phyloP scores from a whole-genome alignment of 2,888 invertebrate genomes.

The Agrypnus murinus region DNA sequence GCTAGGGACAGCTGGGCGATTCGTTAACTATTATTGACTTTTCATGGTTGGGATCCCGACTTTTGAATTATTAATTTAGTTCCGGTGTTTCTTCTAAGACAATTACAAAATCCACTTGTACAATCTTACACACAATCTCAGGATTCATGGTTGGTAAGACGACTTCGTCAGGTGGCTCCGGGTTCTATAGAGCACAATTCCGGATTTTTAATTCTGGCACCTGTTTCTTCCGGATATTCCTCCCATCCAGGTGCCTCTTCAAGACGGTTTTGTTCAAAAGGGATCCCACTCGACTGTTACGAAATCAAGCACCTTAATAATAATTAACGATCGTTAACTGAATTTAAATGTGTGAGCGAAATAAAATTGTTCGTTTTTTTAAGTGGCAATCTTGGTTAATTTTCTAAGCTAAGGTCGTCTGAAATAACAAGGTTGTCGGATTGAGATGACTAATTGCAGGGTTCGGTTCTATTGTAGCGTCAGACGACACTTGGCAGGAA shows the following conservation, averaged over 20 bases:
- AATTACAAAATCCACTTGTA: constrained; percentile 57
- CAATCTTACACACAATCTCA: constrained; percentile 67
- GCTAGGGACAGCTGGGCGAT: constrained; percentile 52
- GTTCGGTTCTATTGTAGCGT: constrained; percentile 57
- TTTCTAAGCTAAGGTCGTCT: constrained; percentile 8
- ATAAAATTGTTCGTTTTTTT: background rate
- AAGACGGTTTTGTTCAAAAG: constrained; percentile 34
- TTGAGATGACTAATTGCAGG: constrained; percentile 58
- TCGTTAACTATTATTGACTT: constrained; percentile 51
- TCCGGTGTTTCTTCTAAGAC: constrained; percentile 48
- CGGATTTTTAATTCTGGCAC: constrained; percentile 64
- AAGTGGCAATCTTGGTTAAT: constrained; percentile 5
- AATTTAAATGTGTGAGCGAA: background rate
- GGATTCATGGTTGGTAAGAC: constrained; percentile 67
- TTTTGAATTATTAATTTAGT: constrained; percentile 49
- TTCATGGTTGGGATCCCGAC: constrained; percentile 46
- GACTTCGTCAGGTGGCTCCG: constrained; percentile 61
- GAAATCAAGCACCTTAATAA: background rate
- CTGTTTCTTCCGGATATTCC: constrained; percentile 65
- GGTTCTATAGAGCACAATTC: constrained; percentile 68
- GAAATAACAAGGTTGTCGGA: constrained; percentile 42
- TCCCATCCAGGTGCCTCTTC: constrained; percentile 59
- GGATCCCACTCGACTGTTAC: constrained; percentile 36
- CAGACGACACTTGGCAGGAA: constrained; percentile 65
- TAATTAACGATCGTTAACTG: constrained; percentile 9